Conservation (phyloP, 2,797 vertebrate species). For the Labroides dimidiatus region DNA sequence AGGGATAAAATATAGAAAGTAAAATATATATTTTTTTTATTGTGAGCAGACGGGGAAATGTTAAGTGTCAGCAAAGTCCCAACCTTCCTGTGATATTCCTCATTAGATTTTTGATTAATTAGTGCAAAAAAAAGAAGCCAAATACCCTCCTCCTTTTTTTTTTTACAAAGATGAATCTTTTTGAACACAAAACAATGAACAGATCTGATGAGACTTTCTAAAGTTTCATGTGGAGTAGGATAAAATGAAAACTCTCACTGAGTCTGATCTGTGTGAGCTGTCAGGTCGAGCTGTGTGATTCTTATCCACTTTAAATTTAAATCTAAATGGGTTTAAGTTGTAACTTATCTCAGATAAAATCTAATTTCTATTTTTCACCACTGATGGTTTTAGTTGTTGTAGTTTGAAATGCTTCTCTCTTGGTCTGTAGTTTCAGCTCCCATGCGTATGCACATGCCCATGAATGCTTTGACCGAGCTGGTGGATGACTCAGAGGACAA, state of each 20-base stretch:
- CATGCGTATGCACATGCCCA: slow-evolving; percentile 71
- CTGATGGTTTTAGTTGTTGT: not conserved
- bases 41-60: not conserved
- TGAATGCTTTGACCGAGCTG: slow-evolving; percentile 45
- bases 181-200: not conserved
- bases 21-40: not conserved
- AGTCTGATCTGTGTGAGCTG: not conserved
- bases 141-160: not conserved
- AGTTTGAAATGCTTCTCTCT: slow-evolving; percentile 14
- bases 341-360: not conserved
- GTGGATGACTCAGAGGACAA: slow-evolving; percentile 13
- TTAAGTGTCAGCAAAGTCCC: not conserved
- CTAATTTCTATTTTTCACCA: not conserved
- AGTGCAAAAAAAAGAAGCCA: not conserved
- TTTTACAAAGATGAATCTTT: not conserved
- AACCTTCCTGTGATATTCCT: not conserved
- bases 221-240: not conserved
- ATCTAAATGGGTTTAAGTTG: not conserved
- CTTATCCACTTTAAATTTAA: not conserved
- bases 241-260: not conserved
- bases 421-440: slow-evolving; percentile 36
- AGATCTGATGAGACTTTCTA: not conserved
- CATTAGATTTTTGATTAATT: not conserved
- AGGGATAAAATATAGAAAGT: not conserved
- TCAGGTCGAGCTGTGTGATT: not conserved